Percentiles rank a stretch among this genome's conserved stretches.
Conservation (phyloP, 2,797 vertebrate genomes). For the Streptopelia turtur region DNA sequence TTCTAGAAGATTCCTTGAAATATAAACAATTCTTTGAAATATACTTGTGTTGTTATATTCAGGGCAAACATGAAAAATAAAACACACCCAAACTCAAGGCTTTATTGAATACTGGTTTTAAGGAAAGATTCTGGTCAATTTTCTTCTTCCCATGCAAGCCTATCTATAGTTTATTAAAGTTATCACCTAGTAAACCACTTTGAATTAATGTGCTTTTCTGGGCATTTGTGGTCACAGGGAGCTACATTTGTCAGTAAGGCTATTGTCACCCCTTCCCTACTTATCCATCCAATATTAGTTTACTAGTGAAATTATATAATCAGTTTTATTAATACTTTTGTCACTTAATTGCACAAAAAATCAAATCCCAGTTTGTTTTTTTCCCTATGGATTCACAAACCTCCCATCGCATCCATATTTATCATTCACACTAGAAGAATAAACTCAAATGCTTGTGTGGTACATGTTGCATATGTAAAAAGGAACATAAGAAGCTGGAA, state of each 20-base stretch:
- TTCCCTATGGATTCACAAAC: neutral
- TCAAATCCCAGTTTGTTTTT: constrained; percentile 8
- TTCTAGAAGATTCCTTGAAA: neutral
- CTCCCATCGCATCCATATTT: constrained; percentile 62
- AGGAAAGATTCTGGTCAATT: neutral
- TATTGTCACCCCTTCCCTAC: neutral
- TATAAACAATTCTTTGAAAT: neutral
- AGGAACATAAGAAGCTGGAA: constrained; percentile 32
- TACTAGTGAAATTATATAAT: neutral
- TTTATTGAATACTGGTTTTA: neutral
- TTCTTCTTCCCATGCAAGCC: neutral
- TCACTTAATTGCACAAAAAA: constrained; percentile 39
- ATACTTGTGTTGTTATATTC: neutral
- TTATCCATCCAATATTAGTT: neutral
- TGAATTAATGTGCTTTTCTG: neutral
- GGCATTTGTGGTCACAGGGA: neutral
- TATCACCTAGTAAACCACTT: neutral
- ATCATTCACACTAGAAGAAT: constrained; percentile 9
- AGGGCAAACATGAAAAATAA: neutral
- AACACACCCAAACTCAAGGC: neutral
- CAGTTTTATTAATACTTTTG: constrained; percentile 23
- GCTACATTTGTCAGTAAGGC: neutral
- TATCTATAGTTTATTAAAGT: neutral
- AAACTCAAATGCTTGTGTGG: constrained; percentile 5
- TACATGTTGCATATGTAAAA: constrained; percentile 47